Conservation (phyloP, 2,797 vertebrate species). For the Platyrinchus mystaceus region DNA sequence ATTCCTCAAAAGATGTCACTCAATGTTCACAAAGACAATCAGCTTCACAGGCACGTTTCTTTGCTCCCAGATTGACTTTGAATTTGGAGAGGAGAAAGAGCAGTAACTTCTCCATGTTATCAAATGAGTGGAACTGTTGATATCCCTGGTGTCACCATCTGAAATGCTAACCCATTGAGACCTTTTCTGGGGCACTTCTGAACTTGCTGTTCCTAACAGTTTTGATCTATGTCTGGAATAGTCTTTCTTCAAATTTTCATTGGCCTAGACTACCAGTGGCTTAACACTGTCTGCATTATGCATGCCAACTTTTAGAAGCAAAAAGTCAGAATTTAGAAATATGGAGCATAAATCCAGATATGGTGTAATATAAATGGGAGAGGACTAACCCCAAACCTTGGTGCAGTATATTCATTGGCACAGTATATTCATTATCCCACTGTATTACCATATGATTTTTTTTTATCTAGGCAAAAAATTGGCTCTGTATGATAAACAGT, state of each 20-base stretch:
- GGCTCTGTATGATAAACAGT: background rate
- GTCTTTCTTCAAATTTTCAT: background rate
- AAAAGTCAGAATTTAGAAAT: background rate
- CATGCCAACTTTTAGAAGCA: background rate
- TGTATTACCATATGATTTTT: background rate
- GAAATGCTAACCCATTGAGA: background rate
- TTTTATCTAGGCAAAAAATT: background rate
- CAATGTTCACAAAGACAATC: background rate
- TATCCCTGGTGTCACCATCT: background rate
- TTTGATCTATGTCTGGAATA: background rate
- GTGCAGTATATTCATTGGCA: background rate
- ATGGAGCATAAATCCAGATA: background rate
- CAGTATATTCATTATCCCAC: background rate
- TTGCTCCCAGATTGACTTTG: background rate
- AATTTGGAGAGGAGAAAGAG: background rate
- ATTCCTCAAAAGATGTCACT: background rate
- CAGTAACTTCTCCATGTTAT: background rate
- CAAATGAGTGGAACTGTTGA: background rate
- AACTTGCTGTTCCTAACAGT: background rate
- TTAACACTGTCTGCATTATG: background rate
- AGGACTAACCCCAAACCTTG: background rate
- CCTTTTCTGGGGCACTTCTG: background rate
- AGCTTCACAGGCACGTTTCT: background rate
- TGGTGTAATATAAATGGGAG: background rate
- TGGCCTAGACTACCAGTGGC: background rate